Conservation (phyloP, 2,797 vertebrate genomes). For the Trichosurus vulpecula region DNA sequence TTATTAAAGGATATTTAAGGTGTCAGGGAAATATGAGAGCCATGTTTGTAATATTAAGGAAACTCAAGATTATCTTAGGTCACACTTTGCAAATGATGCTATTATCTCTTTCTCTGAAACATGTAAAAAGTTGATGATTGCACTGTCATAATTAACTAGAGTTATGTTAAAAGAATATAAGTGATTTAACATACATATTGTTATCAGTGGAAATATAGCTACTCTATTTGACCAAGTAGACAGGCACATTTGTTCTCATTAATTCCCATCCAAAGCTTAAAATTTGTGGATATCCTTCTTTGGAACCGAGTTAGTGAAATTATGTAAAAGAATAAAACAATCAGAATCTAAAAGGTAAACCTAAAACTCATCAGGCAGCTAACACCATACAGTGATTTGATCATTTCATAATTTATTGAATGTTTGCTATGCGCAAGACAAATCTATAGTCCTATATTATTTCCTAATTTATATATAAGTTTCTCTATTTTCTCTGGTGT, state of each 20-base stretch:
- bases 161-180: not conserved
- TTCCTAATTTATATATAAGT: not conserved
- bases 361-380: not conserved
- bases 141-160: not conserved
- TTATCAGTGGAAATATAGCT: not conserved
- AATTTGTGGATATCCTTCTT: not conserved
- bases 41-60: not conserved
- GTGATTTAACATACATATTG: not conserved
- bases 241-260: not conserved
- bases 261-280: not conserved
- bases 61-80: slow-evolving; percentile 12
- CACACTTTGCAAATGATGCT: not conserved
- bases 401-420: slow-evolving; percentile 15
- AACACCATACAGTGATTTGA: not conserved
- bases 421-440: not conserved
- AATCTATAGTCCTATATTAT: not conserved
- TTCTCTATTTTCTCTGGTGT: not conserved
- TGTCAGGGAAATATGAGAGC: slow-evolving; percentile 57
- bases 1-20: slow-evolving; percentile 37
- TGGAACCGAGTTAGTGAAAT: not conserved
- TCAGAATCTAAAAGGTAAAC: not conserved
- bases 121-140: not conserved
- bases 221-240: not conserved
- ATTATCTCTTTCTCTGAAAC: not conserved
- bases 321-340: not conserved